Conservation (phyloP, 2,113 vertebrate genomes). For the Lasiurus cinereus region DNA sequence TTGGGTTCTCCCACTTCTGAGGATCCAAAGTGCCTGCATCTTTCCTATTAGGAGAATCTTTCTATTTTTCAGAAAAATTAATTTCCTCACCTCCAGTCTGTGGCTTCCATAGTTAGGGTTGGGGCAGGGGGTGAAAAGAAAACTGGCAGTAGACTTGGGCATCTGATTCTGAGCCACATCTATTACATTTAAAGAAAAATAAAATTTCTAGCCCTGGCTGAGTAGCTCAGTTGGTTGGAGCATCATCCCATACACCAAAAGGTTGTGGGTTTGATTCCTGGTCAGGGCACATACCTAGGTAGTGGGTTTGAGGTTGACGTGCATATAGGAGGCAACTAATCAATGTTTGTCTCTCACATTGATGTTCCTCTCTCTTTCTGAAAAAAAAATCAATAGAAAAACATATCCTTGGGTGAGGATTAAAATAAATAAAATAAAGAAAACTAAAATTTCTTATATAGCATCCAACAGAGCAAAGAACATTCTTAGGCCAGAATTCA, state of each 20-base stretch:
- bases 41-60: constrained; percentile 24
- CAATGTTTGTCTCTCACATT: background rate
- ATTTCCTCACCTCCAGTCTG: background rate
- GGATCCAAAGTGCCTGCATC: background rate
- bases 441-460: constrained; percentile 26
- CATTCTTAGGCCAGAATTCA: constrained; percentile 32
- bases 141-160: background rate
- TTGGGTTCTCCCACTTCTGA: background rate
- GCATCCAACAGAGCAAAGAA: background rate
- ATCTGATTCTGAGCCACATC: constrained; percentile 35
- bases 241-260: background rate
- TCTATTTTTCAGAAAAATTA: constrained; percentile 17
- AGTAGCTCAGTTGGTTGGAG: background rate
- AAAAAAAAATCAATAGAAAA: background rate
- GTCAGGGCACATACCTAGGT: background rate
- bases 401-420: background rate
- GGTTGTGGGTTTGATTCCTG: background rate
- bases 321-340: background rate
- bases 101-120: background rate
- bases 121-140: background rate
- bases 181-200: constrained; percentile 42
- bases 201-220: background rate
- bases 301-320: background rate
- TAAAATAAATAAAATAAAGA: constrained; percentile 11
- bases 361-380: background rate